Conservation (phyloP, 2,113 vertebrate genomes). For the Silurus glanis region DNA sequence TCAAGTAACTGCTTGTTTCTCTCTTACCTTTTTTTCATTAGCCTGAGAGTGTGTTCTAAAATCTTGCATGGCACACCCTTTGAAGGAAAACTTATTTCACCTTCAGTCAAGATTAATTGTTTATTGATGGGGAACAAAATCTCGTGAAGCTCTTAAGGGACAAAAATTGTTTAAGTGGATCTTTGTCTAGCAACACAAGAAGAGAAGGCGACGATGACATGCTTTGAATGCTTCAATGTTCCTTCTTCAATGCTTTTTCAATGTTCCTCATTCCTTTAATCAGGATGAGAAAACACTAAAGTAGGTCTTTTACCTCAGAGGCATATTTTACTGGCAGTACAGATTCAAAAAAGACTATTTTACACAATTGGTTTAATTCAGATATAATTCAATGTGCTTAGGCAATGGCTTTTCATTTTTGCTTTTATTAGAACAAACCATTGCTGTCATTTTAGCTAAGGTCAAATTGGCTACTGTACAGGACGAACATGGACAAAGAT, state of each 20-base stretch:
- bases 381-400: not conserved
- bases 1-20: not conserved
- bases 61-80: too few relatives aligned
- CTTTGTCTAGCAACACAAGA: not conserved
- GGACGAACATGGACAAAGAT: not conserved
- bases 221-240: not conserved
- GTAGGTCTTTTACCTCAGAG: not conserved
- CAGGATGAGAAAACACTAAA: not conserved
- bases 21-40: not conserved
- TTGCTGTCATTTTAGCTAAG: not conserved
- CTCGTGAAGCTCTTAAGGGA: too few relatives aligned
- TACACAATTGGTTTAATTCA: not conserved
- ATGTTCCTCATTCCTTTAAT: not conserved
- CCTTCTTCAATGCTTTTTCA: not conserved
- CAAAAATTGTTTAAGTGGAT: not conserved
- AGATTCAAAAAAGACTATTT: not conserved
- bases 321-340: not conserved
- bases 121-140: not conserved
- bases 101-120: not conserved
- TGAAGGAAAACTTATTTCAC: not conserved
- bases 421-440: not conserved
- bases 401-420: not conserved
- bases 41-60: too few relatives aligned
- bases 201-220: not conserved
- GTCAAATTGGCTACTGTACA: not conserved